phyloP scores from a whole-genome alignment of 2,797 vertebrate genomes.

The Gallirallus australis region DNA sequence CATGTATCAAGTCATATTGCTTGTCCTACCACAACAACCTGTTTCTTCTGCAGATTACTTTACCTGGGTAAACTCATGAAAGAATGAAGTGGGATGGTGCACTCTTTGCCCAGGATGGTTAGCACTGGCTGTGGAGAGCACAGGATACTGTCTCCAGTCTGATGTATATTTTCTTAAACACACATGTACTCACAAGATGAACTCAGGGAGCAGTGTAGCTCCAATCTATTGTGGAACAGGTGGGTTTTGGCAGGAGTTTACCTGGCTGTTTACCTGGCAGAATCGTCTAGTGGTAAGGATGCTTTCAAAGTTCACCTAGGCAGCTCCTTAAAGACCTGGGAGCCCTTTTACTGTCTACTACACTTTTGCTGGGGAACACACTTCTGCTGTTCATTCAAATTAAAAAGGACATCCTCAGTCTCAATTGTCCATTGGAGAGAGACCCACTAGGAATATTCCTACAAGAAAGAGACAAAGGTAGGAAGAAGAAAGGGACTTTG shows the following conservation, averaged over 20 bases:
- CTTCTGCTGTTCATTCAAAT: neutral
- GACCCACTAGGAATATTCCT: neutral
- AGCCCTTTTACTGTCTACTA: neutral
- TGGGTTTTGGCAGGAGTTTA: neutral
- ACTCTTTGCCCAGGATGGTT: neutral
- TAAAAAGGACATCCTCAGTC: neutral
- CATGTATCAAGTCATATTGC: neutral
- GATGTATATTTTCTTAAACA: neutral
- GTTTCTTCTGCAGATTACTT: neutral
- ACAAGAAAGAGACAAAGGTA: neutral
- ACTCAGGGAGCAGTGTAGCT: neutral
- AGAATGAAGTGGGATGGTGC: neutral
- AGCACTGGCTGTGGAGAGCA: neutral
- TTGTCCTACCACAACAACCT: neutral
- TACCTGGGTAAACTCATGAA: neutral
- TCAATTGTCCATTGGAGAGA: neutral
- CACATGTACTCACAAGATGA: neutral
- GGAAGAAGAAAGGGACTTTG: neutral
- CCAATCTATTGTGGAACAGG: neutral
- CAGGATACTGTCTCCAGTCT: accelerated
- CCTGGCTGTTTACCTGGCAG: no score
- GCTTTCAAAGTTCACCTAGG: neutral
- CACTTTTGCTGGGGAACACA: neutral
- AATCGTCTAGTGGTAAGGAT: neutral
- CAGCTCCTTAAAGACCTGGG: neutral